Base-by-base conservation (phyloP, 2,113 vertebrate species). In the Aix galericulata region DNA sequence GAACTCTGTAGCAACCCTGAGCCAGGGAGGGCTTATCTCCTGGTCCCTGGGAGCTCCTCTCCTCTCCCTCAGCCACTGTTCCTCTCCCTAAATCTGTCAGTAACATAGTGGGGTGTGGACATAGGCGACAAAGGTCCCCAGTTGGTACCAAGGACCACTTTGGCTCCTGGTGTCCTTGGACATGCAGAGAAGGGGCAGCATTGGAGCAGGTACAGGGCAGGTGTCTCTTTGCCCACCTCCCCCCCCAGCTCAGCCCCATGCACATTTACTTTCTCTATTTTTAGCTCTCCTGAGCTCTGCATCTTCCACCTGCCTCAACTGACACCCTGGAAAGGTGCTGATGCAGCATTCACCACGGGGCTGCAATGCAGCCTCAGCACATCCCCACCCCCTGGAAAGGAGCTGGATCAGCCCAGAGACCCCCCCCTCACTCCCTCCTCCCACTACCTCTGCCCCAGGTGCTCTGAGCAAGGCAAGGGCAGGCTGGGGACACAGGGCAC, bases 381-480 rank as follows among this genome's bases (percentile, higher is more conserved):
- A 11, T 21, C 44, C 68, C 48, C 18, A 26, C 26, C 36, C 38
- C 25, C 17, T 8, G 1, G 0, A 64, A 82, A 74, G 17, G 89
- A 63, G 32, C 44, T 1, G 0, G 38, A 55, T 29, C 38, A 80
- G 68, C 34, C 48, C 8, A 3, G 46, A 69, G 58, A 79, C 22
- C 22, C 1, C 16, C 10, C 18, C 10, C 8, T 11, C 5, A 4
- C 9, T 8, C 12, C 44, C 21, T 32, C 31, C 22, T 27, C 26
- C 69, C 53, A 21, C 20, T 58, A 8, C 5, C 11, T 25, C 48
- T 63, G 36, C 17, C 1, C 15, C 15, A 3, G 11, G 7, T 50
- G 5, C 26, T 46, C 2, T 0, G 13, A 44, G 36, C 8, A 9
- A n/a, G 46, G 16, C 6, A 3, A 0, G 4, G 13, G 20, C 2